Base-by-base conservation (phyloP, 2,113 vertebrate species). In the Piprites chloris region DNA sequence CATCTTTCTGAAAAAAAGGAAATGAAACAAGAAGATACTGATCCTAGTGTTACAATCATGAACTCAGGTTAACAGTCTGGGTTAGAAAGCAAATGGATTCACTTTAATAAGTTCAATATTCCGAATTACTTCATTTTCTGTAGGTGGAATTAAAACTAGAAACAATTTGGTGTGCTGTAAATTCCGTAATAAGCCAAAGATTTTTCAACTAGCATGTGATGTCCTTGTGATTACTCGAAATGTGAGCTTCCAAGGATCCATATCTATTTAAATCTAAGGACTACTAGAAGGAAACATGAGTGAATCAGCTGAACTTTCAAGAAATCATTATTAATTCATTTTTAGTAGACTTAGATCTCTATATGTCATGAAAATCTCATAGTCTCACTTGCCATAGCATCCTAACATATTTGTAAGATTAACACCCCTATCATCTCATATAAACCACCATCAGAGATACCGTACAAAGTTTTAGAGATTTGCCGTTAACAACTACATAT, bases 81-180 rank as follows among this genome's bases (percentile, higher is more conserved):
- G 65, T 68, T 72, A 87, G 39, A 91, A 78, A 77, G 56, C 21
- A 94, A 93, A 79, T 24, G 3, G 84, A 92, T 59, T 41, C 28
- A 59, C 61, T 87, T 89, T 27, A 89, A 17, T 89, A 81, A 93
- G 32, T 87, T 91, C 19, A 63, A 37, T 78, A 85, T 82, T 78
- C 84, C 53, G 72, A 95, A 95, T 68, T 85, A 52, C 74, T 95
- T 94, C 35, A 75, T 92, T 95, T 95, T 80, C 84, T 72, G 80
- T 91, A 91, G 94, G 84, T 93, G 93, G 77, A 92, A 76, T 80
- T 90, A 95, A 95, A 97, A 82, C 53, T 66, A 68, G 77, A 93
- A 96, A 85, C 42, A 87, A 87, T 78, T 89, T 58, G 68, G 11
- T 39, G 30, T 56, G 35, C 49, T 91, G 32, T 78, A 89, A 75